Evolutionary conservation across 2,797 vertebrate genomes (phyloP).

Genomic region (Loris lydekkerianus): DNA sequence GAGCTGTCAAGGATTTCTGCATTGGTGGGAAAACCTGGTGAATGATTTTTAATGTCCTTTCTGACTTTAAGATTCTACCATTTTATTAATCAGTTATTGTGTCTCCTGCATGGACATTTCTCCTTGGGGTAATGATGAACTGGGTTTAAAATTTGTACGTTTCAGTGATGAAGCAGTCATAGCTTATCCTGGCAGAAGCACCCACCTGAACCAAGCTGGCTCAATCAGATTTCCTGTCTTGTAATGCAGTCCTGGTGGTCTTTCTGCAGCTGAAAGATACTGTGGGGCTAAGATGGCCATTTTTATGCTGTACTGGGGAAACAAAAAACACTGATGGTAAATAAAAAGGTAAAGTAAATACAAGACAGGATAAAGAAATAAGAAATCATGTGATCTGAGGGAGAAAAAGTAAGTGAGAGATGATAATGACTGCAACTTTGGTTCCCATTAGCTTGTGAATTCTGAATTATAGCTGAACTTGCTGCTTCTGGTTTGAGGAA

Average conservation of each 20-base stretch:
- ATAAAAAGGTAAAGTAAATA: background rate
- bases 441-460: conserved; percentile 6
- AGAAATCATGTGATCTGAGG: background rate
- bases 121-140: background rate
- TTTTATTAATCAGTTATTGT: background rate
- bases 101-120: background rate
- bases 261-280: background rate
- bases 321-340: background rate
- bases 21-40: background rate
- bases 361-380: background rate
- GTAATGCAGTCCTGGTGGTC: background rate
- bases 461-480: background rate
- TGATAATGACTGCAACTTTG: background rate
- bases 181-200: background rate
- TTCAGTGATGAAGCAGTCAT: background rate
- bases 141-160: background rate
- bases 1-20: background rate
- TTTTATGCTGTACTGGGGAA: background rate
- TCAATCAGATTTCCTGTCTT: background rate
- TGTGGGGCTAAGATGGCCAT: background rate
- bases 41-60: background rate
- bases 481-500: background rate
- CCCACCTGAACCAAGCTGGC: background rate
- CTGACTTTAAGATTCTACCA: background rate
- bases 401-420: background rate